Percentiles rank a stretch among this genome's conserved stretches.
phyloP scores from a whole-genome alignment of 2,888 invertebrate genomes.

The Ennomos erosarius region DNA sequence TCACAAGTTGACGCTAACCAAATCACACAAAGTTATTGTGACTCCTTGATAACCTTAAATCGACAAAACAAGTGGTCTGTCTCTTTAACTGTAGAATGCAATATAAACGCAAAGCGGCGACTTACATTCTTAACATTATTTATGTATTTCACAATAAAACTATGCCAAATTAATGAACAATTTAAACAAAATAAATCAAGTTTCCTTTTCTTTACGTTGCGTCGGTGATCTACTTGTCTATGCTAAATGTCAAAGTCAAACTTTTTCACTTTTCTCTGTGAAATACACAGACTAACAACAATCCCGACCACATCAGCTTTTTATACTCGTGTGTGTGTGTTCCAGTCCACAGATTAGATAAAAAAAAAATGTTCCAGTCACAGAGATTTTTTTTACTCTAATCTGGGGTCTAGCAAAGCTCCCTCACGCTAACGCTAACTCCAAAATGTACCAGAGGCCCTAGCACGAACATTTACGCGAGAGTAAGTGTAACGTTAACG shows the following conservation, averaged over 20 bases:
- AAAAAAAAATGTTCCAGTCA: too few species aligned
- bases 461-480: too few species aligned
- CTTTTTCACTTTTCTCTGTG: too few species aligned
- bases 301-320: too few species aligned
- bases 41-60: constrained; percentile 43
- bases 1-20: constrained; percentile 27
- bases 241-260: constrained; percentile 4
- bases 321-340: too few species aligned
- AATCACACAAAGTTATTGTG: constrained; percentile 20
- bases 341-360: too few species aligned
- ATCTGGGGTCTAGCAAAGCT: too few species aligned
- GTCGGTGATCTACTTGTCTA: constrained; percentile 43
- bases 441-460: too few species aligned
- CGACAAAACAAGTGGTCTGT: constrained; percentile 71
- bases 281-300: too few species aligned
- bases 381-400: too few species aligned
- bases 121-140: constrained; percentile 18
- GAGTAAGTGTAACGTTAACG: too few species aligned
- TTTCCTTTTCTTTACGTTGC: constrained; percentile 53
- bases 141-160: constrained; percentile 8
- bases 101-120: constrained; percentile 1
- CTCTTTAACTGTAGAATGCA: constrained; percentile 10
- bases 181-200: constrained; percentile 40
- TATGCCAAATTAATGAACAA: constrained; percentile 10
- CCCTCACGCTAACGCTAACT: too few species aligned